Percentiles rank a stretch among this genome's conserved stretches.
These are phyloP conservation scores for Seira musarum DNA, from an alignment of 2,888 invertebrate genomes.

Conservation along the genomic window DNA sequence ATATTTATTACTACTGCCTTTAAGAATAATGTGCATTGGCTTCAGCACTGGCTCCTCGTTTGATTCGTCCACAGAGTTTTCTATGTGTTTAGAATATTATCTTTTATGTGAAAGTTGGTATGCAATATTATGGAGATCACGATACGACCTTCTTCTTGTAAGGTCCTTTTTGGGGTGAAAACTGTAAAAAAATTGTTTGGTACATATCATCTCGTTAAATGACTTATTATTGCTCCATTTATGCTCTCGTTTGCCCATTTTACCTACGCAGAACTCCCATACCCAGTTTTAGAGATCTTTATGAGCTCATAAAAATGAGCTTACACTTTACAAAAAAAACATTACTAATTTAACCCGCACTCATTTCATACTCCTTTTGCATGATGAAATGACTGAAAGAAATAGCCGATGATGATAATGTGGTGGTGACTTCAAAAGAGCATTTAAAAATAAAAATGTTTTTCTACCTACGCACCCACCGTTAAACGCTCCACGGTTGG, in stretches of 20 bases:
- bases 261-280: conserved; percentile 39
- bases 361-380: neutral
- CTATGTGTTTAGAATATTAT: neutral
- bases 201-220: neutral
- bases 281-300: conserved; percentile 63
- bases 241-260: conserved; percentile 24
- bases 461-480: conserved; percentile 12
- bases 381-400: neutral
- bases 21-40: conserved; percentile 28
- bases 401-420: neutral
- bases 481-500: neutral
- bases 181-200: conserved; percentile 14
- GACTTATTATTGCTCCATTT: conserved; percentile 60
- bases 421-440: conserved; percentile 16
- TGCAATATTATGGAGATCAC: conserved; percentile 4
- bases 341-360: conserved; percentile 14
- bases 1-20: conserved; percentile 22
- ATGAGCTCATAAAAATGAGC: conserved; percentile 68
- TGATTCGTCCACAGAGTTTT: neutral
- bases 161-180: conserved; percentile 4
- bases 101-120: conserved; percentile 2
- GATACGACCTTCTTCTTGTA: conserved; percentile 15
- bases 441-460: conserved; percentile 24
- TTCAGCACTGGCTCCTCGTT: conserved; percentile 1
- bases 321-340: conserved; percentile 61